A percentile compares a stretch with the other conserved stretches of the same genome.
phyloP scores from a whole-genome alignment of 1,140 invertebrate species.

The Philopotamus ludificatus region DNA sequence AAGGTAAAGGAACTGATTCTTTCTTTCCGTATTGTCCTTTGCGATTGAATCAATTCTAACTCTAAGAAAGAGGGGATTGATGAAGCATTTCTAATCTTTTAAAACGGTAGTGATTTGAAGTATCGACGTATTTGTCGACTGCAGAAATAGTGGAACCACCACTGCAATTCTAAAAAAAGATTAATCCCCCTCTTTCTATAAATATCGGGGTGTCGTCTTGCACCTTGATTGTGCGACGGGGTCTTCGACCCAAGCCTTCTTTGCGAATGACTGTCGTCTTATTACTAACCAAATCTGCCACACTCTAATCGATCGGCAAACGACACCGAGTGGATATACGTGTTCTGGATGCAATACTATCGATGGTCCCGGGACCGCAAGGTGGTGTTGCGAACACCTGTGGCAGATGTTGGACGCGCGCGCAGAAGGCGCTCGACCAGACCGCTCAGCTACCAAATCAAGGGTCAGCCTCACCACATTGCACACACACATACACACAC shows the following conservation, averaged over 20 bases:
- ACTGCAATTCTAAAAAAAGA: not conserved
- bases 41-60: too few relatives aligned
- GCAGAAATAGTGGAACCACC: too few relatives aligned
- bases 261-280: not conserved
- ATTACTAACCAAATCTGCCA: not conserved
- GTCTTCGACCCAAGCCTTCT: not conserved
- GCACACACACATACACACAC: not conserved
- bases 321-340: not conserved
- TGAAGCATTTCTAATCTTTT: too few relatives aligned
- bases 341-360: not conserved
- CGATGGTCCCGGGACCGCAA: not conserved
- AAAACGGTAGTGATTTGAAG: too few relatives aligned
- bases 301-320: not conserved
- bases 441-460: not conserved
- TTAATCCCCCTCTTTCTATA: not conserved
- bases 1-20: too few relatives aligned
- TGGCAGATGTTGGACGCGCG: slow-evolving; percentile 13
- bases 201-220: not conserved
- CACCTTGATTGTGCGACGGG: not conserved
- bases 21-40: too few relatives aligned
- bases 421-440: slow-evolving; percentile 4
- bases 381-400: slow-evolving; percentile 21
- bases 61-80: too few relatives aligned
- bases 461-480: not conserved
- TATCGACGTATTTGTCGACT: too few relatives aligned